phyloP scores from a whole-genome alignment of 1,140 invertebrate genomes.

The Aporrectodea caliginosa region DNA sequence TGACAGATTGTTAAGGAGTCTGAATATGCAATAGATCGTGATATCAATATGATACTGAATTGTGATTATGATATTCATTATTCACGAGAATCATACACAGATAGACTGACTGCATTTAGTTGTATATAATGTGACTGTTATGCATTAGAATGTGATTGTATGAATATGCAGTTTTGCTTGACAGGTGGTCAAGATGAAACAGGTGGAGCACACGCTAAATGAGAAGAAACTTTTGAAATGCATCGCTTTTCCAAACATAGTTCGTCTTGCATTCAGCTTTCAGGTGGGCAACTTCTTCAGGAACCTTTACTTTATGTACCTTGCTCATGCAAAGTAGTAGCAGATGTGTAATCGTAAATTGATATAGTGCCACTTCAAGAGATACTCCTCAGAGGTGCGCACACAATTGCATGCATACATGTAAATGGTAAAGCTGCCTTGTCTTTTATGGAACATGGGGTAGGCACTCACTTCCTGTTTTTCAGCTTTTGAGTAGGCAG shows the following conservation, averaged over 20 bases:
- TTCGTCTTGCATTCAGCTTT: conserved; percentile 66
- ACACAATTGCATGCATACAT: too few species aligned
- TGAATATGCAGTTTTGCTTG: background rate
- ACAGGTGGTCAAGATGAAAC: conserved; percentile 74
- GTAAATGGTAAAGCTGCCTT: too few species aligned
- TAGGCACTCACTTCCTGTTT: too few species aligned
- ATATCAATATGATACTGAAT: background rate
- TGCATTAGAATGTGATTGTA: too few species aligned
- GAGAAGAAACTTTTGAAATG: conserved; percentile 91
- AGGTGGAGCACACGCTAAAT: conserved; percentile 91
- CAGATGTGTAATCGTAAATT: too few species aligned
- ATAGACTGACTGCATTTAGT: background rate
- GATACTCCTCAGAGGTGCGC: too few species aligned
- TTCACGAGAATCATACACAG: background rate
- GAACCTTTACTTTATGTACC: too few species aligned
- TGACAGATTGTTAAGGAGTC: background rate
- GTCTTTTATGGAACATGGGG: too few species aligned
- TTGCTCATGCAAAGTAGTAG: too few species aligned
- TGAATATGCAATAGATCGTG: background rate
- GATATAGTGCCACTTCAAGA: too few species aligned
- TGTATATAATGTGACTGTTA: background rate
- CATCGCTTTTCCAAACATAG: conserved; percentile 89
- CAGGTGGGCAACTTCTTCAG: conserved; percentile 1
- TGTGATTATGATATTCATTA: background rate
- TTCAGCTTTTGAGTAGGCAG: too few species aligned